Percentiles rank a stretch among this genome's conserved stretches.
Conservation (phyloP, 1,140 invertebrate genomes). For the Drosophila santomea region DNA sequence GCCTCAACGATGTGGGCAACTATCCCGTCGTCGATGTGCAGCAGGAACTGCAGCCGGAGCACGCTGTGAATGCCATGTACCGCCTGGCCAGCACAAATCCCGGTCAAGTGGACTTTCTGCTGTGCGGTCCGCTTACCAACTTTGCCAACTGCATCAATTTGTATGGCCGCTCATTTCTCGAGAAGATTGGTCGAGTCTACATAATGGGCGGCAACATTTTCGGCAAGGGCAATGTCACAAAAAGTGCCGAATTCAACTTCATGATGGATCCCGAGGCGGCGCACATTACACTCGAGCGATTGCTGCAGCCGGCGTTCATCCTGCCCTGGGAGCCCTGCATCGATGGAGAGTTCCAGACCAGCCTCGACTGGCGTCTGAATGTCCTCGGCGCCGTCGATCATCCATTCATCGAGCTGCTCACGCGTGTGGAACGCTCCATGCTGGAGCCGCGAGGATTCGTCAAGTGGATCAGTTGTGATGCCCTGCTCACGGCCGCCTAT, state of each 20-base stretch:
- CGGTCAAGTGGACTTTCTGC: conserved; percentile 39
- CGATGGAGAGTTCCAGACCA: conserved; percentile 71
- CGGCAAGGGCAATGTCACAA: conserved; percentile 88
- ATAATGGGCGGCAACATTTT: conserved; percentile 91
- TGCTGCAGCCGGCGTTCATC: conserved; percentile 86
- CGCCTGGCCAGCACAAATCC: conserved; percentile 84
- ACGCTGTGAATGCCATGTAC: conserved; percentile 84
- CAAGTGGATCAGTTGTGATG: conserved; percentile 86
- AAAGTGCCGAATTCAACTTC: conserved; percentile 92
- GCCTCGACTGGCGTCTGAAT: conserved; percentile 85
- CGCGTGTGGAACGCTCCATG: conserved; percentile 85
- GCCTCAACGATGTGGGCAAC: conserved; percentile 86
- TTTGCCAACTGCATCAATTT: conserved; percentile 89
- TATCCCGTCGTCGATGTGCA: conserved; percentile 21
- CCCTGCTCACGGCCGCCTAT: conserved; percentile 85
- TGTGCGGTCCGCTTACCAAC: conserved; percentile 90
- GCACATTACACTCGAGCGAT: conserved; percentile 87
- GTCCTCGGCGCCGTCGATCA: conserved; percentile 62
- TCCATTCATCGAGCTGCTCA: conserved; percentile 85
- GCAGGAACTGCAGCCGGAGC: conserved; percentile 29
- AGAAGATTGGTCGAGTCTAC: conserved; percentile 87
- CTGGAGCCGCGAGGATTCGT: conserved; percentile 59
- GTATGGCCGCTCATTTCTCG: conserved; percentile 87
- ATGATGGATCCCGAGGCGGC: conserved; percentile 91
- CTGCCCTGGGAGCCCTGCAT: conserved; percentile 88